These are phyloP conservation scores for Anoplius nigerrimus DNA, from an alignment of 2,888 invertebrate genomes.

Conservation along the genomic window DNA sequence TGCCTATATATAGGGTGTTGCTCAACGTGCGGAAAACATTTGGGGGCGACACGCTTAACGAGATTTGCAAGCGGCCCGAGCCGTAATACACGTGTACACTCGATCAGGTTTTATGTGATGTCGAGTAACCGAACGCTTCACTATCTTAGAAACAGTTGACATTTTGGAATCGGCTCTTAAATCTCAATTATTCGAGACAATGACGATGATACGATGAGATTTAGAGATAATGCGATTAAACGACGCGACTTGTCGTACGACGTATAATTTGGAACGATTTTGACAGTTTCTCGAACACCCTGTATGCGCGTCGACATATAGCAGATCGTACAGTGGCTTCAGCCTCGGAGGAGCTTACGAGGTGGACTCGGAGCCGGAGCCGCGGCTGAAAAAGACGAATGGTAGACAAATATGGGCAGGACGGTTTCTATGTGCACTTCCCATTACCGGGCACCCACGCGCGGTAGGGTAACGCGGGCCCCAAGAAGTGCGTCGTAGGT, in stretches of 20 bases:
- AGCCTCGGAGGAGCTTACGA: background rate
- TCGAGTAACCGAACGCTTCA: no score
- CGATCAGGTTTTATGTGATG: no score
- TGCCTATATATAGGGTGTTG: background rate
- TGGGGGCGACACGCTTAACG: no score
- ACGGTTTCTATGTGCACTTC: conserved; percentile 70
- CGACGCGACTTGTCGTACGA: no score
- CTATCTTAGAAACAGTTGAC: no score
- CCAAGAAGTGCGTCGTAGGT: conserved; percentile 53
- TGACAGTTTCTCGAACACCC: conserved; percentile 1
- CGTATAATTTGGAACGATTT: background rate
- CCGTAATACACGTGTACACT: no score
- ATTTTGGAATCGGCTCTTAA: no score
- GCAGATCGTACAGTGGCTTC: conserved; percentile 8
- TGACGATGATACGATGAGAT: no score
- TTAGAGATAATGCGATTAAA: no score
- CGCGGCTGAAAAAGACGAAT: conserved; percentile 61
- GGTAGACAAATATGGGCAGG: conserved; percentile 71
- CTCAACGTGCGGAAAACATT: background rate
- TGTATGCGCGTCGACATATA: conserved; percentile 12
- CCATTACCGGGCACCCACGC: conserved; percentile 72
- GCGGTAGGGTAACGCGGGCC: conserved; percentile 54
- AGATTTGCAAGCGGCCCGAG: no score
- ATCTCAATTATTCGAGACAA: no score
- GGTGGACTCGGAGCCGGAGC: conserved; percentile 29